phyloP scores from a whole-genome alignment of 2,113 vertebrate genomes.

The Phasianus colchicus region DNA sequence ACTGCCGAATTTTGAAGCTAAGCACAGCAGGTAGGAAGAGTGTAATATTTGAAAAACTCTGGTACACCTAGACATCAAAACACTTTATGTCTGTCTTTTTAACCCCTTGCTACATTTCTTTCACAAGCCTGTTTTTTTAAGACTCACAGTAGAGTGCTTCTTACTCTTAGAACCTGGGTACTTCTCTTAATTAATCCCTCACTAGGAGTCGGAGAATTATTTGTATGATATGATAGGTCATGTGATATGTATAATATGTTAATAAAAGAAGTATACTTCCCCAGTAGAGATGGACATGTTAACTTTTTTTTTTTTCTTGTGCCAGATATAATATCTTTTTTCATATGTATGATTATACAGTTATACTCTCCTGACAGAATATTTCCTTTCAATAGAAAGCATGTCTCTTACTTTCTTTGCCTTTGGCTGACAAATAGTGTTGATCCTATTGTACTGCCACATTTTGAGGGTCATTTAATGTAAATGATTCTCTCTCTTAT shows the following conservation, averaged over 20 bases:
- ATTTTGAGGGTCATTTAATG: neutral
- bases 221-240: neutral
- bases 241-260: neutral
- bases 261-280: neutral
- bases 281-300: neutral
- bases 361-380: constrained; percentile 5
- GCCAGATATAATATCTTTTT: neutral
- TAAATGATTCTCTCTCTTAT: neutral
- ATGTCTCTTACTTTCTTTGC: neutral
- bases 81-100: neutral
- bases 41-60: neutral
- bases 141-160: neutral
- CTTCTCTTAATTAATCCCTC: neutral
- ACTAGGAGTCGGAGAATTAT: neutral
- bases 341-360: neutral
- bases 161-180: neutral
- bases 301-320: neutral
- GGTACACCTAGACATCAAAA: neutral
- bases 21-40: constrained; percentile 40
- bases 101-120: neutral
- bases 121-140: neutral
- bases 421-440: neutral
- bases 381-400: constrained; percentile 10
- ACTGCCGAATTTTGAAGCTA: constrained; percentile 29
- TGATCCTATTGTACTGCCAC: neutral